Evolutionary conservation across 2,888 invertebrate genomes (phyloP), one percentile per base, ranked within the genome.

Genomic region (Pecten maximus): DNA sequence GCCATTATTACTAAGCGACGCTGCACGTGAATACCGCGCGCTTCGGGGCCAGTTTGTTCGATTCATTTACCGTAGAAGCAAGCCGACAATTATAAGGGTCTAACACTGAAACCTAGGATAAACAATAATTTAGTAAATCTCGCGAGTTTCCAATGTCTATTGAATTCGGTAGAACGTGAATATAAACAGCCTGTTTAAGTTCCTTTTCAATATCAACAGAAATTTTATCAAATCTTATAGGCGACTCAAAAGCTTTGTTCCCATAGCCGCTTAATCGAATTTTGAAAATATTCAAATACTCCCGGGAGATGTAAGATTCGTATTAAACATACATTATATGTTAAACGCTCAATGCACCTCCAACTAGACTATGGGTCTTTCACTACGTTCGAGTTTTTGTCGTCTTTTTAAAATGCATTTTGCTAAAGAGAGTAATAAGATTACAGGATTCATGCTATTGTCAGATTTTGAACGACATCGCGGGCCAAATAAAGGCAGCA

Each of bases 161-260:
- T 74, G 35, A 28, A 35, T 23, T 74, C 74, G 23, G 23, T 74
- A 15, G 74, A 2, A 19, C 35, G 23, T 28, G 74, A 19, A 74
- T 74, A 74, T 35, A 74, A 6, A 74, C 28, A 74, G 16, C 74
- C 35, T 74, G 35, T 35, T 74, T 74, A 23, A 28, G 35, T 74
- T 74, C 16, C 16, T 74, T 74, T 74, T 74, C 74, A 74, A 74
- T 35, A 74, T 74, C 28, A 74, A 74, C 74, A 74, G 74, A 74
- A 74, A 74, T 74, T 74, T 74, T 74, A 74, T 74, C 74, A 74
- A 54, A 74, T 74, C 35, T 74, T 74, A 35, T 23, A 74, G 74
- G 74, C 10, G 74, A 74, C 74, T 35, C 74, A 74, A 74, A 74
- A 74, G 74, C 74, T 74, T 74, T 74, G 35, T 74, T 35, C 35